Percentiles rank a stretch among this genome's conserved stretches.
These are phyloP conservation scores for Lucifuga dentata DNA, from an alignment of 2,113 vertebrate genomes.

Conservation along the genomic window DNA sequence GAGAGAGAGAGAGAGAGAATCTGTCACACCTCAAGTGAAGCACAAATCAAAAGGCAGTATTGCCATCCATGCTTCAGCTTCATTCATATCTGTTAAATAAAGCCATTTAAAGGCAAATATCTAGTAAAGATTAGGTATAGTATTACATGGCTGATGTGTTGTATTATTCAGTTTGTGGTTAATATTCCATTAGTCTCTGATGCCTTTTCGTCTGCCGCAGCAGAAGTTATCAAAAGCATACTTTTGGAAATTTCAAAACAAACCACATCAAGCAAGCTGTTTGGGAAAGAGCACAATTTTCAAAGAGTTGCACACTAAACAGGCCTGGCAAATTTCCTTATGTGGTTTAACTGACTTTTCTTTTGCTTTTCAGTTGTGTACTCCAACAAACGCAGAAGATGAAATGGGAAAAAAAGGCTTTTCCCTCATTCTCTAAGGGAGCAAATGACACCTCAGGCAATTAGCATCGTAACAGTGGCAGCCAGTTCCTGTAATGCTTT, in stretches of 20 bases:
- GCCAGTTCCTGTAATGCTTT: slow-evolving; percentile 65
- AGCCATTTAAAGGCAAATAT: slow-evolving; percentile 10
- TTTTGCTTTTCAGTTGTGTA: slow-evolving; percentile 29
- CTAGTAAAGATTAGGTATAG: slow-evolving; percentile 26
- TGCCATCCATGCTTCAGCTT: background rate
- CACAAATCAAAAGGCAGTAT: slow-evolving; percentile 22
- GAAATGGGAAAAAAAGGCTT: slow-evolving; percentile 1
- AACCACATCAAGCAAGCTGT: slow-evolving; percentile 5
- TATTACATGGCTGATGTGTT: slow-evolving; percentile 11
- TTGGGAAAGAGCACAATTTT: slow-evolving; percentile 1
- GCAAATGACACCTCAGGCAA: slow-evolving; percentile 63
- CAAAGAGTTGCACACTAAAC: slow-evolving; percentile 12
- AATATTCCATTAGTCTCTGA: slow-evolving; percentile 24
- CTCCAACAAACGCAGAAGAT: slow-evolving; percentile 26
- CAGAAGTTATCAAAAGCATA: slow-evolving; percentile 4
- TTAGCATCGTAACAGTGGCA: slow-evolving; percentile 56
- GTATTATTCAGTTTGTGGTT: slow-evolving; percentile 17
- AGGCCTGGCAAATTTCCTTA: slow-evolving; percentile 21
- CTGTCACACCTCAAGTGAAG: slow-evolving; percentile 42
- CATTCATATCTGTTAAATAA: slow-evolving; percentile 14
- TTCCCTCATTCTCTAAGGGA: slow-evolving; percentile 14
- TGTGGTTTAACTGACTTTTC: slow-evolving; percentile 19
- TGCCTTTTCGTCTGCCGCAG: slow-evolving; percentile 7
- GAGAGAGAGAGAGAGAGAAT: slow-evolving; percentile 32
- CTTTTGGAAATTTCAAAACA: slow-evolving; percentile 16